A percentile compares a stretch with the other conserved stretches of the same genome.
These are phyloP conservation scores for Tachina fera DNA, from an alignment of 2,888 invertebrate species.

Conservation along the genomic window DNA sequence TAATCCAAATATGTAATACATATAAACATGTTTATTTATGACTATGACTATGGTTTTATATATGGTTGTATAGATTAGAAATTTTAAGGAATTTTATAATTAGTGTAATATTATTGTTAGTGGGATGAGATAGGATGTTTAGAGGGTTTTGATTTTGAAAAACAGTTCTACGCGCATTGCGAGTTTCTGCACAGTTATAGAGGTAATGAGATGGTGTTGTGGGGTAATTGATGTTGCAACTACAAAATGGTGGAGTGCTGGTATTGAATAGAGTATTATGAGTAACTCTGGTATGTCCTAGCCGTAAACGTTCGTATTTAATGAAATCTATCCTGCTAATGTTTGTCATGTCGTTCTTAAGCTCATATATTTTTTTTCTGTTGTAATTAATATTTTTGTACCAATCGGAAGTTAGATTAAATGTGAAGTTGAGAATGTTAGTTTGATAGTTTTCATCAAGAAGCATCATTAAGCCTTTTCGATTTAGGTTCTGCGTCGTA, in stretches of 20 bases:
- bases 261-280: background rate
- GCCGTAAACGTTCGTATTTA: background rate
- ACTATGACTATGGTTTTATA: background rate
- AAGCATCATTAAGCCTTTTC: no score
- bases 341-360: background rate
- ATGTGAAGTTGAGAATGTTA: no score
- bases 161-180: background rate
- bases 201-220: background rate
- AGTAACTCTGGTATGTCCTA: background rate
- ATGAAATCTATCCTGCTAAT: background rate
- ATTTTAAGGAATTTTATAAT: background rate
- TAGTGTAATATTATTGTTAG: background rate
- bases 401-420: no score
- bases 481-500: background rate
- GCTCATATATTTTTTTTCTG: background rate
- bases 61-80: background rate
- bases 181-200: background rate
- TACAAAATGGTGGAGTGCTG: background rate
- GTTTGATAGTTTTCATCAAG: no score
- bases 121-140: background rate
- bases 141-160: background rate
- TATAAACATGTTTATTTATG: no score
- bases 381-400: background rate
- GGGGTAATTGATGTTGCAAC: background rate
- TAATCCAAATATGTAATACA: no score